Evolutionary conservation across 2,797 vertebrate genomes (phyloP), one percentile per base, ranked within the genome.

Genomic region (Acipenser transmontanus): DNA sequence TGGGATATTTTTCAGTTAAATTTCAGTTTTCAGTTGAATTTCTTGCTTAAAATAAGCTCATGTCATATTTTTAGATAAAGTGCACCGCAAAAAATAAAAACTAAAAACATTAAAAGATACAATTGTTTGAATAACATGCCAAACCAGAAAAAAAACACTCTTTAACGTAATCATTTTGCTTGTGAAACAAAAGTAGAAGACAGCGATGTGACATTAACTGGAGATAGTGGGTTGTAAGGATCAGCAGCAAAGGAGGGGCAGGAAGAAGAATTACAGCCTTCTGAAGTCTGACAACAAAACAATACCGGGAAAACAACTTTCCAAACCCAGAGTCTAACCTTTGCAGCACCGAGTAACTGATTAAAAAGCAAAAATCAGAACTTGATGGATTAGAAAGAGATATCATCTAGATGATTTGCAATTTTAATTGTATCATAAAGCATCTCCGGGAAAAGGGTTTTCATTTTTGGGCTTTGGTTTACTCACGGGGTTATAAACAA

Each of bases 201-300:
- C 12, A 52, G 20, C 51, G 50, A 13, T 47, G 6, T 11, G 17
- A 60, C 52, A 62, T 62, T 50, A 52, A 48, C 60, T 14, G 20
- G 60, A 67, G 60, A 67, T 62, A 61, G 50, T 61, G 20, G 47
- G 49, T 13, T 51, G 49, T 61, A 50, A 47, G 51, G 49, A 12
- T 67, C 50, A 62, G 49, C 12, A 67, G 66, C 49, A 54, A 67
- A 62, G 66, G 66, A 62, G n/a, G 60, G 66, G 49, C 59, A 67
- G 49, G 66, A 51, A 67, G 17, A 51, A 50, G 64, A 59, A 66
- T 66, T 48, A 60, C 61, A 50, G 59, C 17, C 61, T 67, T n/a
- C 17, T 50, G 66, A 61, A 61, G 17, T 49, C 59, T 67, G 57
- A 49, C 66, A 67, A 51, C 66, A 67, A 59, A 59, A 61, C 61